phyloP scores from a whole-genome alignment of 2,797 vertebrate species.

The Channallabes apus region DNA sequence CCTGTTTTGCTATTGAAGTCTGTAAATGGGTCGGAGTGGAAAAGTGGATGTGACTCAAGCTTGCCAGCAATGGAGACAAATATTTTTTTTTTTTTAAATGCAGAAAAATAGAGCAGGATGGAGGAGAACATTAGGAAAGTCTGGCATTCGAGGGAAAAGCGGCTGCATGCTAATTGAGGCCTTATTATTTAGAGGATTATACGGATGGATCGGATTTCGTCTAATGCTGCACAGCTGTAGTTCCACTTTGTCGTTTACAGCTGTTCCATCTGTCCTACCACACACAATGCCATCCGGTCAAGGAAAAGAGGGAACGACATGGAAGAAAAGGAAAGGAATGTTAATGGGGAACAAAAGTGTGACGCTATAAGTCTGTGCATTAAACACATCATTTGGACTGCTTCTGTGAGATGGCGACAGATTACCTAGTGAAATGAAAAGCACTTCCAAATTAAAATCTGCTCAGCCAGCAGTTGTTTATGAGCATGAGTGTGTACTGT shows the following conservation, averaged over 20 bases:
- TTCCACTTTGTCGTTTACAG: constrained; percentile 42
- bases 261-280: constrained; percentile 47
- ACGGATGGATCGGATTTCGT: constrained; percentile 42
- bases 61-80: constrained; percentile 8
- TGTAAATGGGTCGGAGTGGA: background rate
- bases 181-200: constrained; percentile 52
- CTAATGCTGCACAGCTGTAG: constrained; percentile 37
- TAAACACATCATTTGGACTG: background rate
- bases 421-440: background rate
- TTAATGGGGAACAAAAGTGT: background rate
- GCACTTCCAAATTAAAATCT: constrained; percentile 16
- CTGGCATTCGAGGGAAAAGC: constrained; percentile 35
- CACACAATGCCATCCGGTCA: constrained; percentile 23
- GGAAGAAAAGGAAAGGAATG: background rate
- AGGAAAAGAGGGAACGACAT: constrained; percentile 1
- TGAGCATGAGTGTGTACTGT: background rate
- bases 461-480: constrained; percentile 3
- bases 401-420: background rate
- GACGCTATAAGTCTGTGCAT: background rate
- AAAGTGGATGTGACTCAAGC: constrained; percentile 13
- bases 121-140: background rate
- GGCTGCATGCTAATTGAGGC: constrained; percentile 46
- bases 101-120: constrained; percentile 8
- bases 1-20: background rate
- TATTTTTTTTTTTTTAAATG: background rate